phyloP scores from a whole-genome alignment of 2,797 vertebrate species.

The Crotalus adamanteus region DNA sequence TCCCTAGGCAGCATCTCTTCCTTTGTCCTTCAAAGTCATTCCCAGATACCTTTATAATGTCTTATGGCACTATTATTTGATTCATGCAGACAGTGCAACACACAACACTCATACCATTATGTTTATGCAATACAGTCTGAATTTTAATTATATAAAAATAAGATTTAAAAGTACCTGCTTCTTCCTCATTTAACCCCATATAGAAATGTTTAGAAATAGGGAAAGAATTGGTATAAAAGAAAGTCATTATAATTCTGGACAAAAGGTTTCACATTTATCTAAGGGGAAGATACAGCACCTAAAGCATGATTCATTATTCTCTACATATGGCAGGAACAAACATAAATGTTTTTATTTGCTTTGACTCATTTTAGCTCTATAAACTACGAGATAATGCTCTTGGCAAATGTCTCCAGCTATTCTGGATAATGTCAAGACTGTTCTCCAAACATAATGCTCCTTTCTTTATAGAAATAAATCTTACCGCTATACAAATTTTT shows the following conservation, averaged over 20 bases:
- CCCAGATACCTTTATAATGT: background rate
- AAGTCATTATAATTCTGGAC: background rate
- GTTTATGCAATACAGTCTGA: no score
- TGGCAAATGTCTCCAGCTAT: constrained; percentile 10
- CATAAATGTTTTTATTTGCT: constrained; percentile 15
- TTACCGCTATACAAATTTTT: background rate
- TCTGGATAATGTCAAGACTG: background rate
- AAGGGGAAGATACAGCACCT: background rate
- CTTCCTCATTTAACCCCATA: background rate
- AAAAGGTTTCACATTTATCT: background rate
- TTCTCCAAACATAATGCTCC: background rate
- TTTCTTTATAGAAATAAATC: background rate
- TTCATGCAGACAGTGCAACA: background rate
- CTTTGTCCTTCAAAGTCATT: background rate
- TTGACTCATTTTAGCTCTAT: background rate
- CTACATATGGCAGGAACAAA: background rate
- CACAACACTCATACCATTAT: background rate
- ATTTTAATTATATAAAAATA: background rate
- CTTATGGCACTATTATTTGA: background rate
- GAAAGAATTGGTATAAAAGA: background rate
- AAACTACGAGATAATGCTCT: constrained; percentile 32
- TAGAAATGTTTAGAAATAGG: background rate
- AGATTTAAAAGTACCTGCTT: background rate
- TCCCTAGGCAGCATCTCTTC: background rate
- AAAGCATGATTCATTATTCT: constrained; percentile 9